A percentile compares a stretch with the other conserved stretches of the same genome.
Evolutionary conservation across 2,113 vertebrate species (phyloP).

Genomic region (Eudyptes chrysolophus): DNA sequence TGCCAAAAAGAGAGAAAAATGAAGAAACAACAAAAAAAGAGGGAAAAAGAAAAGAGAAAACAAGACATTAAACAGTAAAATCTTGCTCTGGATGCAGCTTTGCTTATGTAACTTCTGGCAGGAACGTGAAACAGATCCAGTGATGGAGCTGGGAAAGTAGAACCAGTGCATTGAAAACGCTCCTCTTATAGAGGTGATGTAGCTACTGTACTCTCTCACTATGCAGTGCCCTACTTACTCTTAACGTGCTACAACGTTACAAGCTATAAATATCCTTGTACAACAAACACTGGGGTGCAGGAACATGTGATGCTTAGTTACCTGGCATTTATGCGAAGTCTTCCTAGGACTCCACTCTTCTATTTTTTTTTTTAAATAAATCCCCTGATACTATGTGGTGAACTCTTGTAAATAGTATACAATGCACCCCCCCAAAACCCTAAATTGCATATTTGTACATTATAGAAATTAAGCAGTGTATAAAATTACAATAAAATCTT

Average conservation of each 20-base stretch:
- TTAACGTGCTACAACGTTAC: neutral
- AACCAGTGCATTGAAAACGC: neutral
- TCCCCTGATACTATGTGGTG: constrained; percentile 8
- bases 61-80: constrained; percentile 55
- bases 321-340: neutral
- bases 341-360: neutral
- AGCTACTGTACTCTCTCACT: neutral
- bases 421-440: neutral
- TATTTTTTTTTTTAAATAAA: neutral
- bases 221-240: neutral
- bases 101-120: neutral
- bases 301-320: neutral
- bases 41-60: constrained; percentile 83
- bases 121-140: neutral
- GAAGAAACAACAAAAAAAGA: constrained; percentile 83
- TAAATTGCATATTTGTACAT: constrained; percentile 66
- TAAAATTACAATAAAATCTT: constrained; percentile 73
- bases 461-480: constrained; percentile 54
- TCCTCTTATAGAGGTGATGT: constrained; percentile 64
- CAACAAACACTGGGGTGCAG: neutral
- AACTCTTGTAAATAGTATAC: constrained; percentile 74
- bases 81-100: constrained; percentile 4
- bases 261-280: neutral
- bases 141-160: neutral
- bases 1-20: constrained; percentile 78